Conservation (phyloP, 2,888 invertebrate species). For the Hedychridium roseum region DNA sequence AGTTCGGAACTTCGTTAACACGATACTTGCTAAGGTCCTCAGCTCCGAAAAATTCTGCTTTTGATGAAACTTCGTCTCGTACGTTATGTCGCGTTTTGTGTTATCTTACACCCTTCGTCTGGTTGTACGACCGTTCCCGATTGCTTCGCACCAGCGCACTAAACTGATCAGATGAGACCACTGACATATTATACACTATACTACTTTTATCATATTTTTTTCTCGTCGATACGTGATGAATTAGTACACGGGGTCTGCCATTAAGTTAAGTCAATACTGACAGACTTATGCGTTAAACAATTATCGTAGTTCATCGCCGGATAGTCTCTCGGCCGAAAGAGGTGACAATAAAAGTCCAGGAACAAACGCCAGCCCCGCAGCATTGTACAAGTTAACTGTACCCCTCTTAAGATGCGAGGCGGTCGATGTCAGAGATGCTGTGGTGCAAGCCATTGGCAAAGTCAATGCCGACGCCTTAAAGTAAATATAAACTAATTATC, state of each 20-base stretch:
- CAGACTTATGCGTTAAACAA: conserved; percentile 1
- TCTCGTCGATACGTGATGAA: no score
- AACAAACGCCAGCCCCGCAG: conserved; percentile 79
- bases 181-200: no score
- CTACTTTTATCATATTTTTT: not conserved
- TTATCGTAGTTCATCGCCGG: conserved; percentile 83
- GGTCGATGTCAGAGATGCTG: conserved; percentile 92
- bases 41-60: conserved; percentile 21
- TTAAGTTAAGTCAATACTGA: no score
- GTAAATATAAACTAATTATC: conserved; percentile 67
- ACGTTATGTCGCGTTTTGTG: conserved; percentile 21
- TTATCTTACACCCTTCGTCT: conserved; percentile 18
- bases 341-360: conserved; percentile 78
- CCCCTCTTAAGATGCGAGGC: conserved; percentile 93
- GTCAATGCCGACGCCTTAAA: conserved; percentile 94
- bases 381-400: conserved; percentile 91
- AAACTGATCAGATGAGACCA: conserved; percentile 8
- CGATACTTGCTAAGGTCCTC: conserved; percentile 16
- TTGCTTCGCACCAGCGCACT: conserved; percentile 24
- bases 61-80: conserved; percentile 24
- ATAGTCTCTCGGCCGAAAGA: conserved; percentile 85
- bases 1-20: no score
- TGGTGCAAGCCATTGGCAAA: conserved; percentile 92
- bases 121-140: conserved; percentile 41
- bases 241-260: no score